A percentile compares a stretch with the other conserved stretches of the same genome.
phyloP scores from a whole-genome alignment of 2,797 vertebrate species.

The Yasuhikotakia modesta region DNA sequence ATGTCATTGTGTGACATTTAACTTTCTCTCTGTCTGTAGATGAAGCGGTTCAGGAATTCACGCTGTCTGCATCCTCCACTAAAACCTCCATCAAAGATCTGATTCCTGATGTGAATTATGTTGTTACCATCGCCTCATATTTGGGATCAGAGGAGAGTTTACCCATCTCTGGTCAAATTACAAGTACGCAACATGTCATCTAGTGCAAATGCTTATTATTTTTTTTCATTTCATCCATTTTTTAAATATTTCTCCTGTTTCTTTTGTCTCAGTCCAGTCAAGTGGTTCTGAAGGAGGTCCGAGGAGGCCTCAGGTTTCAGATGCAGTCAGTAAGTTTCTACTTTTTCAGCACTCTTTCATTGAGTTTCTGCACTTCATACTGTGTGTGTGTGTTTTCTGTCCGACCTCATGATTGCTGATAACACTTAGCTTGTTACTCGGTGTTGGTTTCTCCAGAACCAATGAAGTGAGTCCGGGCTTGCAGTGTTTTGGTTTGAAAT shows the following conservation, averaged over 20 bases:
- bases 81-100: constrained; percentile 87
- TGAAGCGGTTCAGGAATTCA: constrained; percentile 84
- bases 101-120: constrained; percentile 84
- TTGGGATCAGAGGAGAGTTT: constrained; percentile 83
- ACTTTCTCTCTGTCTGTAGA: constrained; percentile 71
- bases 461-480: constrained; percentile 59
- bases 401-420: constrained; percentile 57
- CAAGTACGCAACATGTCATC: constrained; percentile 80
- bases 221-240: neutral
- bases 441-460: constrained; percentile 32
- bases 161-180: constrained; percentile 89
- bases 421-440: constrained; percentile 56
- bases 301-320: constrained; percentile 65
- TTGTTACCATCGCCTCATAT: constrained; percentile 86
- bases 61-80: constrained; percentile 82
- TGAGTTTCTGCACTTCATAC: no score
- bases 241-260: neutral
- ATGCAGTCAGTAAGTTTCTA: constrained; percentile 74
- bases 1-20: constrained; percentile 1
- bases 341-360: constrained; percentile 25
- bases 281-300: constrained; percentile 60
- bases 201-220: neutral
- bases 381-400: constrained; percentile 37
- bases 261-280: constrained; percentile 72
- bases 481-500: constrained; percentile 47